phyloP scores from a whole-genome alignment of 2,888 invertebrate genomes.

The Pandemis heparana region DNA sequence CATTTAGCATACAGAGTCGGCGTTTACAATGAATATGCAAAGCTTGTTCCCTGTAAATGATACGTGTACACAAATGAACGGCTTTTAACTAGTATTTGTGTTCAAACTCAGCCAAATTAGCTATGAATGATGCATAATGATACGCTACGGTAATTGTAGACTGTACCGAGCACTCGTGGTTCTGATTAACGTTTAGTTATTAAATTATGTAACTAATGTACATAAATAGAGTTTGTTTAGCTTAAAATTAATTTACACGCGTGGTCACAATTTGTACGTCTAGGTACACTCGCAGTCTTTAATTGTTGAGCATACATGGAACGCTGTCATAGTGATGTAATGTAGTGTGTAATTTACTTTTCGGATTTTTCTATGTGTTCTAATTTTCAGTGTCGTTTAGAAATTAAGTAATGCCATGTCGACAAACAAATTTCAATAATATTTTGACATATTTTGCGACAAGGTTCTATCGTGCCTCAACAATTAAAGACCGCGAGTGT shows the following conservation, averaged over 20 bases:
- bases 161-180: neutral
- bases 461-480: too few relatives aligned
- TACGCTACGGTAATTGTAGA: neutral
- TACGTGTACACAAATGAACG: conserved; percentile 29
- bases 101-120: conserved; percentile 28
- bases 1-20: conserved; percentile 5
- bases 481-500: too few relatives aligned
- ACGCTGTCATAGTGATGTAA: too few relatives aligned
- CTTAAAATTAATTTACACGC: neutral
- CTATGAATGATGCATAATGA: conserved; percentile 34
- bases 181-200: neutral
- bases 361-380: too few relatives aligned
- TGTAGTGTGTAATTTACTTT: too few relatives aligned
- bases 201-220: neutral
- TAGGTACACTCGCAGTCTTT: too few relatives aligned
- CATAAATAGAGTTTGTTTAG: neutral
- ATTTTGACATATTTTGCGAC: too few relatives aligned
- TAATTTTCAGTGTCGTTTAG: too few relatives aligned
- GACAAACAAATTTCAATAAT: too few relatives aligned
- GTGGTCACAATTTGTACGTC: too few relatives aligned
- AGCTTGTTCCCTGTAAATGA: conserved; percentile 28
- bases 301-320: too few relatives aligned
- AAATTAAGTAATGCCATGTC: too few relatives aligned
- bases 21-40: neutral
- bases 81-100: conserved; percentile 25